Conservation (phyloP, 37 sponge, comb jelly and placozoan genomes). For the Amphimedon queenslandica region DNA sequence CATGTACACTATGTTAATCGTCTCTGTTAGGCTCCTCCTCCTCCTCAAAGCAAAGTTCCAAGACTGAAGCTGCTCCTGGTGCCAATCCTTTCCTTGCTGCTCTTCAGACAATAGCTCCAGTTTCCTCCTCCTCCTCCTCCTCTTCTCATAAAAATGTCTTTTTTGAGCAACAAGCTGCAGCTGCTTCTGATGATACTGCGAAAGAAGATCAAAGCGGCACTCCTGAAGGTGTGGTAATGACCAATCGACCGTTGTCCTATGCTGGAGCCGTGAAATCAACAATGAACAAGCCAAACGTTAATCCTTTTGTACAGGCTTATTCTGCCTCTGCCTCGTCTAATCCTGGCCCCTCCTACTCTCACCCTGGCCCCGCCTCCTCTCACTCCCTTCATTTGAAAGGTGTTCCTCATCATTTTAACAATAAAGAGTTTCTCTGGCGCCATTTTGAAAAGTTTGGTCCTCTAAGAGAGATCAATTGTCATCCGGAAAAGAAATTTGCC, state of each 20-base stretch:
- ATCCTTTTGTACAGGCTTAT: neutral
- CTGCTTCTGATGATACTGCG: neutral
- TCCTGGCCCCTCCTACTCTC: neutral
- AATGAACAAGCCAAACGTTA: neutral
- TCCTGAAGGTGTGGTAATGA: neutral
- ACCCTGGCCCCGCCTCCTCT: too few species aligned
- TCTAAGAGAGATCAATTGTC: slow-evolving; percentile 28
- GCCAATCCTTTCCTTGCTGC: slow-evolving; percentile 6
- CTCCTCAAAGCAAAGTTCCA: too few species aligned
- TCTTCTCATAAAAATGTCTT: neutral
- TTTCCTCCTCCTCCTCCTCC: neutral
- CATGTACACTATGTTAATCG: neutral
- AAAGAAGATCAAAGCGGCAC: neutral
- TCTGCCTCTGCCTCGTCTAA: neutral
- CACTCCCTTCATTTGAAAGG: slow-evolving; percentile 63
- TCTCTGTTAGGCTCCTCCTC: neutral
- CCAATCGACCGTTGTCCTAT: neutral
- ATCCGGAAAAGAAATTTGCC: slow-evolving; percentile 51
- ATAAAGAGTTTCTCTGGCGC: neutral
- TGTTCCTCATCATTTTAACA: slow-evolving; percentile 51
- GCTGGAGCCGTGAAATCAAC: neutral
- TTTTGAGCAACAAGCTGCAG: neutral
- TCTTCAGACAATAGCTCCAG: neutral
- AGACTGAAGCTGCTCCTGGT: neutral
- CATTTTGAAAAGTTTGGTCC: slow-evolving; percentile 69